Evolutionary conservation across 2,113 vertebrate species (phyloP).

Genomic region (Tragelaphus scriptus): DNA sequence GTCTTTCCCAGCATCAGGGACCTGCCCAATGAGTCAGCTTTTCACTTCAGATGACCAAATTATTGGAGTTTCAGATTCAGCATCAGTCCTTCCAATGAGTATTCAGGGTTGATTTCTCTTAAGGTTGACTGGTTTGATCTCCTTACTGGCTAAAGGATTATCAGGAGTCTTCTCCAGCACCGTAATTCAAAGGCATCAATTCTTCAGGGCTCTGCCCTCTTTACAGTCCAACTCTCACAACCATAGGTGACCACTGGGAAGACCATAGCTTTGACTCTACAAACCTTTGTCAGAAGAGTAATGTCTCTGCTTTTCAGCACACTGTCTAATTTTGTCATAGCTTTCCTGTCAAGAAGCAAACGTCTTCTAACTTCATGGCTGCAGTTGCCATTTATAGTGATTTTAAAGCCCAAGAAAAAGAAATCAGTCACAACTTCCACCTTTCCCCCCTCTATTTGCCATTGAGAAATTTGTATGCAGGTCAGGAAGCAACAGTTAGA

Average conservation of each 20-base stretch:
- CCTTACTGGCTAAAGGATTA: not conserved
- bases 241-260: not conserved
- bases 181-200: not conserved
- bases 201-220: not conserved
- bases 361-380: not conserved
- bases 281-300: not conserved
- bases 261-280: not conserved
- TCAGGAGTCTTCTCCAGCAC: not conserved
- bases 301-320: not conserved
- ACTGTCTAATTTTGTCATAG: not conserved
- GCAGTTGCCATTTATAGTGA: not conserved
- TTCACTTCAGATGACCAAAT: not conserved
- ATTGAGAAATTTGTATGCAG: not conserved
- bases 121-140: not conserved
- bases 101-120: not conserved
- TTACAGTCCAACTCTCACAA: not conserved
- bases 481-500: too few relatives aligned
- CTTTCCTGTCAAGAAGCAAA: not conserved
- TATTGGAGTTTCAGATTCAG: not conserved
- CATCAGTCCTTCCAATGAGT: not conserved
- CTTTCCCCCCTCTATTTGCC: not conserved
- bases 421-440: not conserved
- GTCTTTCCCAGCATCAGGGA: not conserved
- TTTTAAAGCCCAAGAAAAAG: not conserved
- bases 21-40: not conserved